These are phyloP conservation scores for Saimiri boliviensis DNA, from an alignment of 2,113 vertebrate species.

Conservation along the genomic window DNA sequence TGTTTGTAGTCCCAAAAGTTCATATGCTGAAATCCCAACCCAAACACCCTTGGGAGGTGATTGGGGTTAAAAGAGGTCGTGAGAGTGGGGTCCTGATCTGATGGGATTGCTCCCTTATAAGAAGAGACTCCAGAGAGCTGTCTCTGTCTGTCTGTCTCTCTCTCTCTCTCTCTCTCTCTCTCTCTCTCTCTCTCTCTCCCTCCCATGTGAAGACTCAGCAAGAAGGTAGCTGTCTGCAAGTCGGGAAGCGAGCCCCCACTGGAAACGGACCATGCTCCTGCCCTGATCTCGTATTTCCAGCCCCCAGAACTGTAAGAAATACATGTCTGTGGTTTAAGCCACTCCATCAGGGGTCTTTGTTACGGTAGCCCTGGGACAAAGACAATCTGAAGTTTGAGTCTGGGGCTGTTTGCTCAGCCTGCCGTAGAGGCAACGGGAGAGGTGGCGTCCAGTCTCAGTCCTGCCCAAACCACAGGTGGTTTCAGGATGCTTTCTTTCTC, in stretches of 20 bases:
- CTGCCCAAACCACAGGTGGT: neutral
- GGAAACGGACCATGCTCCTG: no score
- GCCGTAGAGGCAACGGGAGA: rapidly evolving
- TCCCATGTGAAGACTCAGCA: rapidly evolving
- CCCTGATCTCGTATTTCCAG: neutral
- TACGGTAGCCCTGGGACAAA: rapidly evolving
- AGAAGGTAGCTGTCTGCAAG: no score
- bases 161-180: no score
- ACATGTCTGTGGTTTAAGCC: rapidly evolving
- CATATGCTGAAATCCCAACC: neutral
- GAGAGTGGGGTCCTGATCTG: neutral
- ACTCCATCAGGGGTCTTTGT: rapidly evolving
- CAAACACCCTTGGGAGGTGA: neutral
- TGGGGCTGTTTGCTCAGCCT: neutral
- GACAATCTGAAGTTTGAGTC: neutral
- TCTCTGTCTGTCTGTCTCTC: neutral
- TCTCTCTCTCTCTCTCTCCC: neutral
- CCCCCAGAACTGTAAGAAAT: neutral
- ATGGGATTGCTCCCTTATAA: rapidly evolving
- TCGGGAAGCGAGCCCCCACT: neutral
- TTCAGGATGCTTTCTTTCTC: rapidly evolving
- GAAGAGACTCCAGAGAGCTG: neutral
- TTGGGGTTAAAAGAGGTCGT: rapidly evolving
- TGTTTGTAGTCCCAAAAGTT: no score
- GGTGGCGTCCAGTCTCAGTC: neutral